Evolutionary conservation across 64 coral and sea anemone genomes (phyloP), one percentile per base, ranked within the genome.

Genomic region (Porites lutea): DNA sequence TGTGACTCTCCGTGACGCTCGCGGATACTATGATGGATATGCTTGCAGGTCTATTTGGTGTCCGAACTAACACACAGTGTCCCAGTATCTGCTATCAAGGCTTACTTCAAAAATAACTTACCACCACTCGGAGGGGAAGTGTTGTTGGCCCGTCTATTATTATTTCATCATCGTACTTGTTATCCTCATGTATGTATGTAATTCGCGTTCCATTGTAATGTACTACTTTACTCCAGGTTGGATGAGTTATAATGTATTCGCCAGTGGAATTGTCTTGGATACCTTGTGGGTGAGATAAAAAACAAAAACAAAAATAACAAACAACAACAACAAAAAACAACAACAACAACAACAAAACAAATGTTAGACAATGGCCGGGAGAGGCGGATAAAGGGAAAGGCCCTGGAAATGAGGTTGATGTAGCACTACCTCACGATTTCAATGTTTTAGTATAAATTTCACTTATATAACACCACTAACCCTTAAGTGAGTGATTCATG

Each of bases 121-220:
- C 79, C 59, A 66, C 8, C 15, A 83, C 46, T 47, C 61, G 14
- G 0, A 83, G 15, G 6, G 79, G 60, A 13, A 85, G 71, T 18
- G 58, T 85, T 2, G 90, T 92, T 12, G 90, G 90, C 43, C 90
- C 90, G 45, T 61, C 53, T 12, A 92, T 19, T 15, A 54, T 18
- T 62, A 92, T 71, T 6, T 54, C 18, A 61, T 92, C 90, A 37
- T 61, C 82, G 55, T 75, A 63, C 22, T 4, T 4, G 13, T 60
- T 65, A 5, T 5, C 14, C 5, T 65, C 46, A 79, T 86, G 80
- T 4, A 49, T 21, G 69, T 92, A 92, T 3, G 47, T 19, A 55
- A 92, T 92, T 55, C 15, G 73, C 3, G 79, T 86, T 48, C 90
- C 81, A 9, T 71, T 66, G 65, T 71, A 55, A 21, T 92, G 75